These are phyloP conservation scores for Drosophila mulleri DNA, from an alignment of 2,888 invertebrate species.

Conservation along the genomic window DNA sequence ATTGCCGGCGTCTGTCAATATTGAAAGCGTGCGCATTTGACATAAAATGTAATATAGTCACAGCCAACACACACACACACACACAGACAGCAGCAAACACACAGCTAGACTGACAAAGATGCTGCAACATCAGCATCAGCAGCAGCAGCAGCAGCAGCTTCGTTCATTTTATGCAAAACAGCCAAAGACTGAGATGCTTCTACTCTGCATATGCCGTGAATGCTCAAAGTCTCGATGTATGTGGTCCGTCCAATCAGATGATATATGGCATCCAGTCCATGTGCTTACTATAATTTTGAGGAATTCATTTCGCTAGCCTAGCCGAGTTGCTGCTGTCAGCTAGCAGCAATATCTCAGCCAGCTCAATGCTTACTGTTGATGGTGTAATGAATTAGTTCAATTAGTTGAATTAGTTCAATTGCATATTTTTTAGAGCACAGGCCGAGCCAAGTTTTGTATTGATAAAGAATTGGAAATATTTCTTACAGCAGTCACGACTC, in stretches of 20 bases:
- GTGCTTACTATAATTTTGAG: slow-evolving; percentile 7
- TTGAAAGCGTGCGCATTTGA: slow-evolving; percentile 78
- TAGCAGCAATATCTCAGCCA: background rate
- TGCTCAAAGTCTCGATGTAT: background rate
- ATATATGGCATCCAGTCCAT: background rate
- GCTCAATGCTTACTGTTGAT: too few relatives aligned
- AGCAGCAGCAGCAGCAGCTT: slow-evolving; percentile 15
- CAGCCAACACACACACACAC: slow-evolving; percentile 36
- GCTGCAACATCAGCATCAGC: background rate
- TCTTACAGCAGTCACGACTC: too few relatives aligned
- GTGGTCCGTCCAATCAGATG: slow-evolving; percentile 2
- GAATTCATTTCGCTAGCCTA: background rate
- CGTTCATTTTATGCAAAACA: slow-evolving; percentile 57
- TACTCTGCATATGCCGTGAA: background rate
- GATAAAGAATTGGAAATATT: too few relatives aligned
- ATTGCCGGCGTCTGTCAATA: slow-evolving; percentile 74
- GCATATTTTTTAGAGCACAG: too few relatives aligned
- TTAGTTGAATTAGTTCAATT: too few relatives aligned
- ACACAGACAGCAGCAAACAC: slow-evolving; percentile 6
- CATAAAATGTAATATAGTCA: slow-evolving; percentile 81
- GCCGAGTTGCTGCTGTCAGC: background rate
- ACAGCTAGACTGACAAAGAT: too few relatives aligned
- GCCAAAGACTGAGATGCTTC: slow-evolving; percentile 27
- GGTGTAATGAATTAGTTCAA: too few relatives aligned
- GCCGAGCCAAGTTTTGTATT: too few relatives aligned